phyloP scores from a whole-genome alignment of 2,113 vertebrate species.

The Corythoichthys intestinalis region DNA sequence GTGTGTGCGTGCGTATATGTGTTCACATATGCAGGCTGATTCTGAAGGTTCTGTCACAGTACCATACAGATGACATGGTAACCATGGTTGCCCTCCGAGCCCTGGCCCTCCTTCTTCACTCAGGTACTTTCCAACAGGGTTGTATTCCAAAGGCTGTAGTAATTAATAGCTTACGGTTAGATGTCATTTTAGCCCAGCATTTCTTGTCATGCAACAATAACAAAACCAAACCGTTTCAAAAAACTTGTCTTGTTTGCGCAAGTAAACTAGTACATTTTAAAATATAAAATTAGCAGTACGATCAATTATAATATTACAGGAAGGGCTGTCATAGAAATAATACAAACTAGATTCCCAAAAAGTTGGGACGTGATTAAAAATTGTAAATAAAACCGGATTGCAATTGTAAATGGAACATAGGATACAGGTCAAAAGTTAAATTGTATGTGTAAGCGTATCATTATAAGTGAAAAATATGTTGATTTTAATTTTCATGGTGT shows the following conservation, averaged over 20 bases:
- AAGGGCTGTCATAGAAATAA: too few species aligned
- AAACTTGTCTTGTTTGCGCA: not conserved
- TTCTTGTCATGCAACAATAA: not conserved
- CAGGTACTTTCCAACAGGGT: slow-evolving; percentile 73
- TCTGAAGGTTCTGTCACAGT: slow-evolving; percentile 79
- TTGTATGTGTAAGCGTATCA: too few species aligned
- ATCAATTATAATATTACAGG: too few species aligned
- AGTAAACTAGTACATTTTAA: not conserved
- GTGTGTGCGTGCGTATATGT: not conserved
- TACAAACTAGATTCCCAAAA: too few species aligned
- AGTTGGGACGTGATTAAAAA: too few species aligned
- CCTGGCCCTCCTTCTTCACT: slow-evolving; percentile 82
- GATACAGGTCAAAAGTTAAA: too few species aligned
- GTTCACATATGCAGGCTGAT: slow-evolving; percentile 75
- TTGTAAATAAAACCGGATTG: too few species aligned
- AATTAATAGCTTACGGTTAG: not conserved
- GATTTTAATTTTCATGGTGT: too few species aligned
- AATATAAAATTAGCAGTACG: too few species aligned
- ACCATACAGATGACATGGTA: slow-evolving; percentile 72
- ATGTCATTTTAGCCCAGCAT: not conserved
- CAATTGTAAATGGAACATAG: too few species aligned
- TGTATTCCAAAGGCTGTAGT: not conserved
- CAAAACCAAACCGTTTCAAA: not conserved
- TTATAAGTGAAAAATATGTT: too few species aligned
- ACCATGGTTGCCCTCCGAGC: slow-evolving; percentile 76